Base-by-base conservation (phyloP, 2,888 invertebrate species). In the Pachliopta kotzebuea region DNA sequence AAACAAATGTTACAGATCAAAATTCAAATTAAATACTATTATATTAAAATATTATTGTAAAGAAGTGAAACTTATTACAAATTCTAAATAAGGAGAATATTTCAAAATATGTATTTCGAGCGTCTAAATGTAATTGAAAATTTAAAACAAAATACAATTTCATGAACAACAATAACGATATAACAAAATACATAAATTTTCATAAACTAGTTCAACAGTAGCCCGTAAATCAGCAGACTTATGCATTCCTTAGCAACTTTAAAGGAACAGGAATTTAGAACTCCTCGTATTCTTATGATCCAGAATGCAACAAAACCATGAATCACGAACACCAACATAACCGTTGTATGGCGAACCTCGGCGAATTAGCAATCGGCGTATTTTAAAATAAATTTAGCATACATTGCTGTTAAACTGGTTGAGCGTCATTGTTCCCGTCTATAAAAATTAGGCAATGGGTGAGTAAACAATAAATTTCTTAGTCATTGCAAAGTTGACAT, bases 401-500 rank as follows among this genome's bases (percentile, higher is more conserved):
- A 71, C 72, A 73, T 70, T 72, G 69, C 76, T 42, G 63, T 53
- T 57, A 64, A 55, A 55, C 64, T 66, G 24, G 23, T 18, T n/a
- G 23, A 24, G 17, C 20, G 26, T 60, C 20, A 58, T 60, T 56
- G 56, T 17, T 53, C 37, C 60, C 61, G 29, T 55, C n/a, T 52
- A 24, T 56, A 63, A 62, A 61, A 52, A 66, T 66, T 63, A 66
- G 53, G 61, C 66, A 68, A 69, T 68, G 67, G 56, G 58, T 67
- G 60, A 45, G 42, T 55, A 31, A 50, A 45, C 52, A 42, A 37
- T 37, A 11, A 50, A 59, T 55, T 58, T 45, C 49, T 21, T 26
- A 37, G 49, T 29, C 29, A 63, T 61, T 50, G 60, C 63, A 68
- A 63, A 61, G 77, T 72, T 81, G 81, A 84, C 77, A 81, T 85